Percentiles rank a stretch among this genome's conserved stretches.
Evolutionary conservation across 2,888 invertebrate genomes (phyloP).

Genomic region (Anthrax anthrax): DNA sequence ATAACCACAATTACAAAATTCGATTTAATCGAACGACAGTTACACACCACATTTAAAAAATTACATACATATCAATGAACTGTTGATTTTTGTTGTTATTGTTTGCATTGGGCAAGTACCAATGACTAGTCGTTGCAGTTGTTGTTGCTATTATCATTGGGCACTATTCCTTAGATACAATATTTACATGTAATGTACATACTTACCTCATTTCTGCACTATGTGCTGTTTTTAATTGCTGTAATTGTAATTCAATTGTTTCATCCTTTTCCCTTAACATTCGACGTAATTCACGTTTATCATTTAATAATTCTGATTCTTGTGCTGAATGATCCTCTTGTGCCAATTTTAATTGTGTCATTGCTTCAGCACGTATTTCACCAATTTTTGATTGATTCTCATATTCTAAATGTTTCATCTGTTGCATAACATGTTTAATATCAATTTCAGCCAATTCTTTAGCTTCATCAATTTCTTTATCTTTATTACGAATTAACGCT

Average conservation of each 20-base stretch:
- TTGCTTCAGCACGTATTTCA: slow-evolving; percentile 69
- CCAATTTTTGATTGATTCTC: slow-evolving; percentile 78
- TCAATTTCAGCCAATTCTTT: slow-evolving; percentile 78
- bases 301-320: slow-evolving; percentile 56
- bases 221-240: slow-evolving; percentile 27
- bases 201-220: slow-evolving; percentile 25
- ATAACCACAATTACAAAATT: too few species aligned
- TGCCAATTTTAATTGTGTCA: slow-evolving; percentile 66
- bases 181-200: too few species aligned
- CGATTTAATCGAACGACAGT: too few species aligned
- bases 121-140: too few species aligned
- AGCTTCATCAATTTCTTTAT: slow-evolving; percentile 76
- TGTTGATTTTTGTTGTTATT: too few species aligned
- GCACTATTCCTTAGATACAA: too few species aligned
- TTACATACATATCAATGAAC: too few species aligned
- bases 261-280: slow-evolving; percentile 39
- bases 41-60: too few species aligned
- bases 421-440: slow-evolving; percentile 78
- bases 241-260: slow-evolving; percentile 27
- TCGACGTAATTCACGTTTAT: slow-evolving; percentile 39
- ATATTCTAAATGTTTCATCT: slow-evolving; percentile 83
- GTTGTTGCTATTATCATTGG: too few species aligned
- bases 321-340: slow-evolving; percentile 68
- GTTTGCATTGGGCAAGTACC: too few species aligned
- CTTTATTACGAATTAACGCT: slow-evolving; percentile 47